A percentile compares a stretch with the other conserved stretches of the same genome.
Evolutionary conservation across 2,113 vertebrate species (phyloP).

Genomic region (Siniperca chuatsi): DNA sequence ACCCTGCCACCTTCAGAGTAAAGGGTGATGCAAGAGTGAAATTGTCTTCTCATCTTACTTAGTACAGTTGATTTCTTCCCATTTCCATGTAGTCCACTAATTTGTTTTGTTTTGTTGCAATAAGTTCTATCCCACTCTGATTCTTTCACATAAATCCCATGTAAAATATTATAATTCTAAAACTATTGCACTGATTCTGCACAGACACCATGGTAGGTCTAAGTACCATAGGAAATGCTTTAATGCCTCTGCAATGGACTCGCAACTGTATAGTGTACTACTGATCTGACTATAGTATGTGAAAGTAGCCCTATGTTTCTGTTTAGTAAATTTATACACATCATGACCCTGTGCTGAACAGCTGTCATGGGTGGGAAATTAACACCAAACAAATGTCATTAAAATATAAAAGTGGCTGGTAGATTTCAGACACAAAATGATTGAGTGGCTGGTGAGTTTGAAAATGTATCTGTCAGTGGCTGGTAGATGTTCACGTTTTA

Average conservation of each 20-base stretch:
- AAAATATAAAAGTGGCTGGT: too few species aligned
- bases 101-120: background rate
- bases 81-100: background rate
- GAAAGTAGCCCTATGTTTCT: background rate
- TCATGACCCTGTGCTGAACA: background rate
- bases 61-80: background rate
- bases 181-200: background rate
- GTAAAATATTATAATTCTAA: background rate
- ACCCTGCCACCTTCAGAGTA: slow-evolving; percentile 21
- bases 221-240: background rate
- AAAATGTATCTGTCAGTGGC: too few species aligned
- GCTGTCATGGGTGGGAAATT: too few species aligned
- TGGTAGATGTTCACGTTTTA: too few species aligned
- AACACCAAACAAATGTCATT: too few species aligned
- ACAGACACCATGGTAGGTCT: background rate
- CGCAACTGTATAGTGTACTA: background rate
- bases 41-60: background rate
- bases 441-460: background rate
- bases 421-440: background rate
- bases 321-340: background rate
- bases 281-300: background rate
- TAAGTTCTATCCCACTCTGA: background rate
- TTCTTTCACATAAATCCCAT: background rate
- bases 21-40: background rate
- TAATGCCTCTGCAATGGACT: background rate